These are phyloP conservation scores for Blastomussa wellsi DNA, from an alignment of 92 coral and sea anemone species.

Conservation along the genomic window DNA sequence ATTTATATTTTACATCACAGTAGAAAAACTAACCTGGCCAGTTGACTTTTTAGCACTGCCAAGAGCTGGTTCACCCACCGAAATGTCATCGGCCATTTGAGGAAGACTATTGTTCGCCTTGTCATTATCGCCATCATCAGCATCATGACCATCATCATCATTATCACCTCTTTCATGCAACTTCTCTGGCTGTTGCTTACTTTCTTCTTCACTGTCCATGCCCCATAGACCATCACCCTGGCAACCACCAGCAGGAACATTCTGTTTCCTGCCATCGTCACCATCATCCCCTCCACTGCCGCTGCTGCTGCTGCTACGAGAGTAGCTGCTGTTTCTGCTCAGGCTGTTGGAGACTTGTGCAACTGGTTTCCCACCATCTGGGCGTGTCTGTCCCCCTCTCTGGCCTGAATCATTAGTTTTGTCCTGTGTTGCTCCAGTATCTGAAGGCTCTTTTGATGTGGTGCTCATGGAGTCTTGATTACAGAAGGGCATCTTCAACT, in stretches of 20 bases:
- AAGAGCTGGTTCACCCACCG: neutral
- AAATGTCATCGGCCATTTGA: neutral
- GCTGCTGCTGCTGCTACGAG: constrained; percentile 1
- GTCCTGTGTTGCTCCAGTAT: neutral
- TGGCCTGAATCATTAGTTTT: neutral
- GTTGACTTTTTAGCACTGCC: neutral
- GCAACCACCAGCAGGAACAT: constrained; percentile 16
- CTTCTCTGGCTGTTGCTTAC: neutral
- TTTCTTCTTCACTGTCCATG: neutral
- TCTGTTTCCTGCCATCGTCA: constrained; percentile 4
- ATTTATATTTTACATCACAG: too few relatives aligned
- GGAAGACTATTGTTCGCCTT: neutral
- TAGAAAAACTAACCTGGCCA: constrained; percentile 1
- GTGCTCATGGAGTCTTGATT: neutral
- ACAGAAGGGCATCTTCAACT: too few relatives aligned
- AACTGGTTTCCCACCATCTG: constrained; percentile 1
- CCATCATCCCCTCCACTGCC: constrained; percentile 44
- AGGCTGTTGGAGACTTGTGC: neutral
- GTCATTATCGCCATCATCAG: neutral
- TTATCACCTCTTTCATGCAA: neutral
- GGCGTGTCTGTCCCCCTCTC: neutral
- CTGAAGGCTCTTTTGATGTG: neutral
- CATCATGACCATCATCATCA: neutral
- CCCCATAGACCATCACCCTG: neutral
- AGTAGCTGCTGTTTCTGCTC: neutral